These are phyloP conservation scores for Bungarus multicinctus DNA, from an alignment of 2,113 vertebrate species.

Conservation along the genomic window DNA sequence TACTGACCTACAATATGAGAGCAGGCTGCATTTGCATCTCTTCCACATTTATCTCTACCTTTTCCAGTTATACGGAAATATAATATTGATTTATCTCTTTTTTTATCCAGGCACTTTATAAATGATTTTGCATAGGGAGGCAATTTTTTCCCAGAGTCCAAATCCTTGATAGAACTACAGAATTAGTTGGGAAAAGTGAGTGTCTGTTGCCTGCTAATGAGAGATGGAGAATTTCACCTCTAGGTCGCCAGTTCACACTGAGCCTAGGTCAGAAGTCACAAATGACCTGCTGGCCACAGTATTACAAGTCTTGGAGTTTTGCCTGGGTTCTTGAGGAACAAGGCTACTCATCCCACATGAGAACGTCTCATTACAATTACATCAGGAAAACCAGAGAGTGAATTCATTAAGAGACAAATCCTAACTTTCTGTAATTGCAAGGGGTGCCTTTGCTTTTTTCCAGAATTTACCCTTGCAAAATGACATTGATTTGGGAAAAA, in stretches of 20 bases:
- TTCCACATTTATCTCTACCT: background rate
- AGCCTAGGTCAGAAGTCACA: slow-evolving; percentile 2
- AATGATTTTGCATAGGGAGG: background rate
- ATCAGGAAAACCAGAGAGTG: background rate
- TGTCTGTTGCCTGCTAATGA: slow-evolving; percentile 3
- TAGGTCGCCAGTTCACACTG: slow-evolving; percentile 15
- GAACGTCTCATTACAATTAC: background rate
- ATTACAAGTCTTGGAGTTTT: background rate
- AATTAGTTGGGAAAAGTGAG: background rate
- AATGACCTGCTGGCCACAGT: background rate
- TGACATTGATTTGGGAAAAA: background rate
- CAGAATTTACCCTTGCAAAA: background rate
- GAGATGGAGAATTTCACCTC: slow-evolving; percentile 10
- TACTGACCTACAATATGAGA: background rate
- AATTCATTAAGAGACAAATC: background rate
- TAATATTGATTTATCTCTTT: fast-evolving
- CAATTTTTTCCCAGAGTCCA: background rate
- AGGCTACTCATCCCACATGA: background rate
- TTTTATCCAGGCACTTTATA: background rate
- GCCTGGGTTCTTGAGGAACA: background rate
- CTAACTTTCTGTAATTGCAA: fast-evolving
- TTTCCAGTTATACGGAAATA: background rate
- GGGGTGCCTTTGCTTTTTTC: fast-evolving
- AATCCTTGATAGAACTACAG: background rate
- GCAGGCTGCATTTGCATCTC: background rate